These are phyloP conservation scores for Macroglossus sobrinus DNA, from an alignment of 2,113 vertebrate species.

Conservation along the genomic window DNA sequence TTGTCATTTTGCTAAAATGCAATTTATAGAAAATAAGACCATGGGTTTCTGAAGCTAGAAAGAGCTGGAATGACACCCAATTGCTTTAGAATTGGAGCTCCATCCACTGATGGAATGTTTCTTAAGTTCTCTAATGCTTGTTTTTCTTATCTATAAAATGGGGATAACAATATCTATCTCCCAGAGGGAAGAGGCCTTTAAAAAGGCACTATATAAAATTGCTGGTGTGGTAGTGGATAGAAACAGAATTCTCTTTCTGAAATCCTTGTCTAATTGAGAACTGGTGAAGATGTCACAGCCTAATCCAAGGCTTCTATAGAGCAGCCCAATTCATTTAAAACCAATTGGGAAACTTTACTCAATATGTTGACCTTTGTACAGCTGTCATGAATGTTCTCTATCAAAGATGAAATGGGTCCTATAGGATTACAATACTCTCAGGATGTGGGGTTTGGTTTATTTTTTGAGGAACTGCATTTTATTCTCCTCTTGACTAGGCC, in stretches of 20 bases:
- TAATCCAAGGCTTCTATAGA: neutral
- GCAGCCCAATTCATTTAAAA: neutral
- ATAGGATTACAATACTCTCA: neutral
- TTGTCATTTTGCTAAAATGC: constrained; percentile 23
- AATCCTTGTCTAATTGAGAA: neutral
- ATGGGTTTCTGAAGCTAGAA: neutral
- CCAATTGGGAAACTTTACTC: neutral
- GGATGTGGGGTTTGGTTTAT: neutral
- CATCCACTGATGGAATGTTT: neutral
- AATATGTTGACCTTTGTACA: neutral
- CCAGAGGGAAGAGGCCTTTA: neutral
- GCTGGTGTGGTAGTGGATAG: neutral
- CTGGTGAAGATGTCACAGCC: neutral
- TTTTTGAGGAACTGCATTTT: neutral
- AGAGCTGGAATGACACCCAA: neutral
- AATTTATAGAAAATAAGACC: neutral
- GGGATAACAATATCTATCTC: neutral
- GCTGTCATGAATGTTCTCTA: neutral
- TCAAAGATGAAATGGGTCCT: neutral
- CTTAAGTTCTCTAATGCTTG: neutral
- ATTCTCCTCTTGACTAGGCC: neutral
- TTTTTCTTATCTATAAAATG: neutral
- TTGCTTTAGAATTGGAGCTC: neutral
- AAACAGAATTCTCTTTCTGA: neutral
- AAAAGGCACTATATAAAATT: neutral